These are phyloP conservation scores for Steatornis caripensis DNA, from an alignment of 2,113 vertebrate species.

Conservation along the genomic window DNA sequence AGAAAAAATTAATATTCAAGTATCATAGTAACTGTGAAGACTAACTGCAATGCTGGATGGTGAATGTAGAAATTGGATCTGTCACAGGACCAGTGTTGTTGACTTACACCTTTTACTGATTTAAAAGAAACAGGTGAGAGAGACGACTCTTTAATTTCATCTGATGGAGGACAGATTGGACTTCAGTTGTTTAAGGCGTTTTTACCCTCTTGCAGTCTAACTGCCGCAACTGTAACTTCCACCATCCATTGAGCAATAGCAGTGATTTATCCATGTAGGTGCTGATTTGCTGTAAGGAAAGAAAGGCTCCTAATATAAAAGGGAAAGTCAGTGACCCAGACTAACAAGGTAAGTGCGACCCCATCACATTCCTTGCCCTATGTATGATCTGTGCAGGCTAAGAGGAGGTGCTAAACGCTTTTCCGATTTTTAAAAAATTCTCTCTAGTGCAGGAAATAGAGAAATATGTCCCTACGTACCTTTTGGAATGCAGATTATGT, in stretches of 20 bases:
- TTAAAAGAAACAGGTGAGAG: background rate
- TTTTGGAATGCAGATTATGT: slow-evolving; percentile 6
- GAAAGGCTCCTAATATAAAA: background rate
- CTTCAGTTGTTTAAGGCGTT: background rate
- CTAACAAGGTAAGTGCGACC: background rate
- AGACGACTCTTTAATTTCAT: background rate
- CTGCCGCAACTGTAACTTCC: background rate
- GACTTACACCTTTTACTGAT: background rate
- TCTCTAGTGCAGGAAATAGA: background rate
- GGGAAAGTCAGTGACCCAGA: background rate
- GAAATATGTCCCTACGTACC: background rate
- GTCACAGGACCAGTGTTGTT: background rate
- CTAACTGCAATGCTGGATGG: background rate
- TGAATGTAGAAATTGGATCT: background rate
- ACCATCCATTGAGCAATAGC: background rate
- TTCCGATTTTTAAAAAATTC: background rate
- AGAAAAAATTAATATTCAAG: background rate
- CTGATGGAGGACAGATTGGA: background rate
- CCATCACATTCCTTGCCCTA: background rate
- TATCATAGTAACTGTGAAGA: background rate
- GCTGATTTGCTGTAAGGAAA: background rate
- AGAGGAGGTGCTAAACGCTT: background rate
- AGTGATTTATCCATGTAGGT: background rate
- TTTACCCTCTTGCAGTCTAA: background rate
- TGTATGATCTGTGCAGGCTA: background rate